Evolutionary conservation across 2,113 vertebrate genomes (phyloP).

Genomic region (Vombatus ursinus): DNA sequence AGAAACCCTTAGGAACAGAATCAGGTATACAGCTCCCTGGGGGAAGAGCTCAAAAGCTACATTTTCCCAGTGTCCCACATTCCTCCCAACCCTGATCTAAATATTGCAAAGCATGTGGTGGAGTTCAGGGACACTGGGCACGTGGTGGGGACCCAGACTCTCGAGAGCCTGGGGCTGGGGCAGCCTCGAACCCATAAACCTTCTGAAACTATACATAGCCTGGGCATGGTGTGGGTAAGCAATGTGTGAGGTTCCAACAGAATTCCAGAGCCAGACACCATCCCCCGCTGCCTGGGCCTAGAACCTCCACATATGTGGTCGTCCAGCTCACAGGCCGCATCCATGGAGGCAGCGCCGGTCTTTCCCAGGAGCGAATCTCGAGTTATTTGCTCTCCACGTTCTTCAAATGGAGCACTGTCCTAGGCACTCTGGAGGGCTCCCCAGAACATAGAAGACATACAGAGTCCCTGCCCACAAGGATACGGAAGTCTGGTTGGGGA

Average conservation of each 20-base stretch:
- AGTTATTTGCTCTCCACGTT: not conserved
- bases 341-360: slow-evolving; percentile 25
- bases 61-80: not conserved
- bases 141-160: not conserved
- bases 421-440: not conserved
- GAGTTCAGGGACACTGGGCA: not conserved
- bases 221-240: not conserved
- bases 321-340: not conserved
- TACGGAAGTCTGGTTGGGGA: not conserved
- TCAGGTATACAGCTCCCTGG: not conserved
- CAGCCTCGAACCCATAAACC: not conserved
- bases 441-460: not conserved
- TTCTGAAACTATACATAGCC: not conserved
- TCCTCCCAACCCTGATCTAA: not conserved
- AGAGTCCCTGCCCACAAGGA: not conserved
- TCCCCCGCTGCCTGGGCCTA: slow-evolving; percentile 64
- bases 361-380: not conserved
- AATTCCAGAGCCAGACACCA: slow-evolving; percentile 43
- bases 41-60: not conserved
- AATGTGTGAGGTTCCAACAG: not conserved
- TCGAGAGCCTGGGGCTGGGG: not conserved
- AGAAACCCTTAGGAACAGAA: not conserved
- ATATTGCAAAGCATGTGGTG: not conserved
- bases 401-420: not conserved
- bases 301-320: not conserved